Evolutionary conservation across 2,888 invertebrate genomes (phyloP).

Genomic region (Thyatira batis): DNA sequence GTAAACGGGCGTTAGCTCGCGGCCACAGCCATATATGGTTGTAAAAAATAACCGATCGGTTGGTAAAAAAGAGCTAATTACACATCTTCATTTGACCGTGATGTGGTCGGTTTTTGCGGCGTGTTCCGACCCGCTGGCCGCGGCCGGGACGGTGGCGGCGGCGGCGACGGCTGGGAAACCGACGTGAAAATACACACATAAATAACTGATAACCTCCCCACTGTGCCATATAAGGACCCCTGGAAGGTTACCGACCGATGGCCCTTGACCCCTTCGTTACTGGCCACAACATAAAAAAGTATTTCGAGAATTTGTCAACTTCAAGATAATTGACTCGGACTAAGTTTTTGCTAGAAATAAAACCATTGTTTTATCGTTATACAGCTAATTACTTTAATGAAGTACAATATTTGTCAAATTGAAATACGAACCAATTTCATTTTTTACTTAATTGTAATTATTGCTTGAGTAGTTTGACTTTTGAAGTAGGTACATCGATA

Average conservation of each 20-base stretch:
- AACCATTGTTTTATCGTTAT: no score
- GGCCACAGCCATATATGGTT: conserved; percentile 58
- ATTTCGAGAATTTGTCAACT: conserved; percentile 2
- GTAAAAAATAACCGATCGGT: conserved; percentile 61
- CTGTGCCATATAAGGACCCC: conserved; percentile 32
- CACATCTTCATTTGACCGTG: conserved; percentile 81
- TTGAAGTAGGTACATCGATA: no score
- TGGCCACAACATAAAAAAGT: not conserved
- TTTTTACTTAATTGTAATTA: no score
- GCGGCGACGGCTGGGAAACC: conserved; percentile 59
- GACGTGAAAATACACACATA: conserved; percentile 42
- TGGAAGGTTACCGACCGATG: conserved; percentile 29
- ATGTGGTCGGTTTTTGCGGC: conserved; percentile 62
- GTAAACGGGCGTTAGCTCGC: conserved; percentile 67
- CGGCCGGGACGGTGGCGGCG: conserved; percentile 7
- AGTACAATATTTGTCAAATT: no score
- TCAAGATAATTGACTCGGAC: not conserved
- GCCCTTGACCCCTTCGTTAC: not conserved
- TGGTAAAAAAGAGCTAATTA: conserved; percentile 72
- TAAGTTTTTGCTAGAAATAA: no score
- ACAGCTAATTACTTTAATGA: no score
- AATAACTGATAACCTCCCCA: conserved; percentile 23
- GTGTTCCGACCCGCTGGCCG: conserved; percentile 56
- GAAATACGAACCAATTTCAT: no score
- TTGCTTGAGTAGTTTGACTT: no score